Evolutionary conservation across 2,888 invertebrate species (phyloP).

Genomic region (Odontomyia ornata): DNA sequence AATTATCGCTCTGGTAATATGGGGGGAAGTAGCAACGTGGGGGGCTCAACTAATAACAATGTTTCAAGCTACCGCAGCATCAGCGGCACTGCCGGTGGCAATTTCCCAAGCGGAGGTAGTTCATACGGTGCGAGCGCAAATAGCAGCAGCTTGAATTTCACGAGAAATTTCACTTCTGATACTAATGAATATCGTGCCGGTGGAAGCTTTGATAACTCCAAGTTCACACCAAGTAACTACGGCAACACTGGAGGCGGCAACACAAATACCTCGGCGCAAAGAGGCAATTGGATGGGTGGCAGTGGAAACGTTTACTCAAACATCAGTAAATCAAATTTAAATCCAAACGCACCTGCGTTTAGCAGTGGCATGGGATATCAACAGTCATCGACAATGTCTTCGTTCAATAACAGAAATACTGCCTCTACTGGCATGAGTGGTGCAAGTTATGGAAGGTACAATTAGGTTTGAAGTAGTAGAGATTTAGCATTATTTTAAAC

Average conservation of each 20-base stretch:
- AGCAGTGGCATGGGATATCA: conserved; percentile 22
- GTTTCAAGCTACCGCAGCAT: conserved; percentile 20
- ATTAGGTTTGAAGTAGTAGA: neutral
- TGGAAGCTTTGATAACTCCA: conserved; percentile 19
- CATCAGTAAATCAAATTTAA: neutral
- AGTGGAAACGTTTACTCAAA: conserved; percentile 24
- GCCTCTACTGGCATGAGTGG: conserved; percentile 8
- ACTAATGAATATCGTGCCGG: conserved; percentile 20
- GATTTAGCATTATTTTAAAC: neutral
- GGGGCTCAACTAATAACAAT: neutral
- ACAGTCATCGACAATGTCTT: neutral
- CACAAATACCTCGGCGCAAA: conserved; percentile 11
- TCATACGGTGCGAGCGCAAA: neutral
- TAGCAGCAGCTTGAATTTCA: neutral
- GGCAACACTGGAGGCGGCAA: neutral
- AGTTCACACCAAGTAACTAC: neutral
- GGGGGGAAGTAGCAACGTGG: neutral
- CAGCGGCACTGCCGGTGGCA: conserved; percentile 10
- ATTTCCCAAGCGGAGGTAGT: neutral
- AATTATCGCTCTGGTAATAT: conserved; percentile 6
- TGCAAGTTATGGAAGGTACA: conserved; percentile 16
- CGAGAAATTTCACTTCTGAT: conserved; percentile 4
- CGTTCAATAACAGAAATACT: conserved; percentile 21
- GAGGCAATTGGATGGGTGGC: conserved; percentile 40
- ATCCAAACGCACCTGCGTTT: neutral